A percentile compares a stretch with the other conserved stretches of the same genome.
Conservation (phyloP, 2,113 vertebrate genomes). For the Antigone vipio region DNA sequence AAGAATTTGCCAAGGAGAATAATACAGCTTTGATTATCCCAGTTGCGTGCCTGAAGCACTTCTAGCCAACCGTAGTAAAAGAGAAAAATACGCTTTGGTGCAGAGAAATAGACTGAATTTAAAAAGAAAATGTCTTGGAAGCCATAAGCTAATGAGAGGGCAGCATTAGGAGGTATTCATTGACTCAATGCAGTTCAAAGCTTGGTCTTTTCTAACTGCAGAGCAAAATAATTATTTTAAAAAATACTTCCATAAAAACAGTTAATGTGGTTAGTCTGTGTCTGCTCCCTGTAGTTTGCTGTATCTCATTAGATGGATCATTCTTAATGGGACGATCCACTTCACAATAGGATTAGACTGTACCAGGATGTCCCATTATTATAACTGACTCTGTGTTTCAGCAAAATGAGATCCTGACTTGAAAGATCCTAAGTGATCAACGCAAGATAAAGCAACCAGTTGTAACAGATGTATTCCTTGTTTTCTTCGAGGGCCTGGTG, state of each 20-base stretch:
- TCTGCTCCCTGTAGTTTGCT: not conserved
- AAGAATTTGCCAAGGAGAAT: constrained; percentile 26
- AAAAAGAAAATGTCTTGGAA: not conserved
- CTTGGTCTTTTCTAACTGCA: not conserved
- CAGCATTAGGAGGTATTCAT: not conserved
- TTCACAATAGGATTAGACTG: not conserved
- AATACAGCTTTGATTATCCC: constrained; percentile 34
- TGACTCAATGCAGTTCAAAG: not conserved
- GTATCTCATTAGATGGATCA: not conserved
- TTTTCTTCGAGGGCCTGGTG: not conserved
- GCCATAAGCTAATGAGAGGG: not conserved
- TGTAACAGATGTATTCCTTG: not conserved
- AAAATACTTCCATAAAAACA: not conserved
- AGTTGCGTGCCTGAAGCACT: not conserved
- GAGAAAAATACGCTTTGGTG: not conserved
- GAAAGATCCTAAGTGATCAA: not conserved
- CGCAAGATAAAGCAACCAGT: not conserved
- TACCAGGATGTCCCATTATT: not conserved
- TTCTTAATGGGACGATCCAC: constrained; percentile 27
- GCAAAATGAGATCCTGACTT: not conserved
- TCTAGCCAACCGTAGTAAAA: not conserved
- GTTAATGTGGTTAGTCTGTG: not conserved
- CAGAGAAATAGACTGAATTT: not conserved
- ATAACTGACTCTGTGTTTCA: not conserved
- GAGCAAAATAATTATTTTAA: not conserved